A percentile compares a stretch with the other conserved stretches of the same genome.
phyloP scores from a whole-genome alignment of 2,113 vertebrate genomes.

The Corythaixoides concolor region DNA sequence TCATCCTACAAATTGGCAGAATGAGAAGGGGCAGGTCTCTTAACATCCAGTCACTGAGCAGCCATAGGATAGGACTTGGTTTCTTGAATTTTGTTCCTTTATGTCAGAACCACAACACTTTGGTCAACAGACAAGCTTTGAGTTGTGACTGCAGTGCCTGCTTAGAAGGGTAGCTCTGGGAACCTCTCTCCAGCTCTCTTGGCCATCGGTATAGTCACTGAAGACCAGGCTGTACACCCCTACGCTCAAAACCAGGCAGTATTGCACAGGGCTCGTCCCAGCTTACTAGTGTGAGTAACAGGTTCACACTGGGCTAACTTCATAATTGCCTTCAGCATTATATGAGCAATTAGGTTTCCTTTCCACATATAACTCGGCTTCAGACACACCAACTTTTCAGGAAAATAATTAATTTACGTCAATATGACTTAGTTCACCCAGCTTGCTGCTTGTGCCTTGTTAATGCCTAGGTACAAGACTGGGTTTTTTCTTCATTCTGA shows the following conservation, averaged over 20 bases:
- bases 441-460: slow-evolving; percentile 73
- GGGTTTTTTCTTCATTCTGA: slow-evolving; percentile 66
- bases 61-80: not conserved
- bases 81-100: not conserved
- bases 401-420: slow-evolving; percentile 68
- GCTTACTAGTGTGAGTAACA: not conserved
- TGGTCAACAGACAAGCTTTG: not conserved
- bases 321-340: slow-evolving; percentile 18
- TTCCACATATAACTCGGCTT: slow-evolving; percentile 49
- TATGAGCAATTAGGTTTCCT: slow-evolving; percentile 37
- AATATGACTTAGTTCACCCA: slow-evolving; percentile 37
- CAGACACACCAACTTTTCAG: slow-evolving; percentile 46
- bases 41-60: not conserved
- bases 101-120: not conserved
- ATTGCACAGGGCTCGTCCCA: not conserved
- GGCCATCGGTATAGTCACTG: not conserved
- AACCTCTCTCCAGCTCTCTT: not conserved
- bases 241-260: not conserved
- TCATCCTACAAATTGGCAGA: not conserved
- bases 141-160: not conserved
- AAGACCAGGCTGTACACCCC: not conserved
- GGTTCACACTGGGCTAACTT: not conserved
- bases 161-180: not conserved
- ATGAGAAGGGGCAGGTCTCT: not conserved
- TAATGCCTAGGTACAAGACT: slow-evolving; percentile 68